Evolutionary conservation across 2,113 vertebrate species (phyloP).

Genomic region (Planiliza haematocheilus): DNA sequence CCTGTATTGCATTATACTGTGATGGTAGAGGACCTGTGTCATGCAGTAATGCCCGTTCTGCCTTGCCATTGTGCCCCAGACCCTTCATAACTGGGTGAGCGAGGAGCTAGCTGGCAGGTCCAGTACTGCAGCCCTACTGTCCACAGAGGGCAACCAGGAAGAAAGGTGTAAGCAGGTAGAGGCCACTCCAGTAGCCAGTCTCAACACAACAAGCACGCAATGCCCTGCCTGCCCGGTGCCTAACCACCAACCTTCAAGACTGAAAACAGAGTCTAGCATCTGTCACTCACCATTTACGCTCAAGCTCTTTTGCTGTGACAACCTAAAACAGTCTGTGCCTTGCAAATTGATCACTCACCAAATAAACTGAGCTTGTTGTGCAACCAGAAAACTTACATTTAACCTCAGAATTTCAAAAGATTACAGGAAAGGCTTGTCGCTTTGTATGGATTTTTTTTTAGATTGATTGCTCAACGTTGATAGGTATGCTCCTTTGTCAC

Average conservation of each 20-base stretch:
- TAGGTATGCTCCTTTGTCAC: conserved; percentile 35
- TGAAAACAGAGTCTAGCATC: conserved; percentile 27
- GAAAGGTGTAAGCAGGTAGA: conserved; percentile 98
- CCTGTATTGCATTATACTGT: neutral
- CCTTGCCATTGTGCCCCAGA: conserved; percentile 87
- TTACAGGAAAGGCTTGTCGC: conserved; percentile 29
- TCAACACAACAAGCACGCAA: conserved; percentile 67
- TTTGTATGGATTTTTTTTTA: conserved; percentile 33
- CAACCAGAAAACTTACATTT: conserved; percentile 25
- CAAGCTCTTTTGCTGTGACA: conserved; percentile 51
- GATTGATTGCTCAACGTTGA: neutral
- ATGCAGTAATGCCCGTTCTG: conserved; percentile 67
- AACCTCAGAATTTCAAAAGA: conserved; percentile 1
- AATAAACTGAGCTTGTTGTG: conserved; percentile 37
- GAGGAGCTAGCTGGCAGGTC: conserved; percentile 92
- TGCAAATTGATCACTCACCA: conserved; percentile 44
- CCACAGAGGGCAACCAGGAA: conserved; percentile 92
- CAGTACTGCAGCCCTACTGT: conserved; percentile 87
- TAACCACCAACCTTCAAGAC: conserved; percentile 75
- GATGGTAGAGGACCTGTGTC: conserved; percentile 20
- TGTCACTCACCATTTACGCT: conserved; percentile 61
- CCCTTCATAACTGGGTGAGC: conserved; percentile 91
- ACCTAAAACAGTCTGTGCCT: conserved; percentile 47
- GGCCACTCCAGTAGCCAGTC: conserved; percentile 59
- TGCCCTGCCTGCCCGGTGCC: conserved; percentile 76